Evolutionary conservation across 2,113 vertebrate species (phyloP), one percentile per base, ranked within the genome.

Genomic region (Nesospiza acunhae): DNA sequence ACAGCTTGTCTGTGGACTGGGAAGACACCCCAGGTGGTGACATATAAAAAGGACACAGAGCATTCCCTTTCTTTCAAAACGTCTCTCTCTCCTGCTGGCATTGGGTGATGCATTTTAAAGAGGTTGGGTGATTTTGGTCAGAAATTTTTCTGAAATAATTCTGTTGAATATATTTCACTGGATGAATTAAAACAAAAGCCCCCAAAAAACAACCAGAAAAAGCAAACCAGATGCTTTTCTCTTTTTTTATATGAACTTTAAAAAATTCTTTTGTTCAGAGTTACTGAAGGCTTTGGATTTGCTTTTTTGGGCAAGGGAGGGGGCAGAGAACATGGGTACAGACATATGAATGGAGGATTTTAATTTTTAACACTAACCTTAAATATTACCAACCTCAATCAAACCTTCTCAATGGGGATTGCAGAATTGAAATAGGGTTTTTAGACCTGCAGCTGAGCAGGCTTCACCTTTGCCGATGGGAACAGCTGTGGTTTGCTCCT

Each of bases 231-330:
- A 42, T 73, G 13, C 5, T 42, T 49, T 37, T 26, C 4, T 26
- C 4, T 24, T n/a, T 37, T 41, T 11, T 6, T 3, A 13, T 17
- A n/a, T 33, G 9, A 35, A 30, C 4, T 18, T n/a, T 10, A 7
- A 28, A 53, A 23, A 53, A 64, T 86, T 52, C 21, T 73, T 89
- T 47, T 87, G 10, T 39, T 79, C 49, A 53, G 42, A 31, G 18
- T 55, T 69, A 62, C 8, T 64, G 59, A 35, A 58, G 18, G 53
- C 8, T 39, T 66, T 53, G 24, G 6, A 52, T 73, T 23, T 68
- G 44, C 26, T 15, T 46, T 26, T n/a, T 55, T 3, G 4, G 5
- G 7, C 0, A 1, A 52, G 10, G 4, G 4, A 13, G 7, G 13
- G 16, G 5, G 1, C 10, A 15, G 15, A 3, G 18, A 26, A 18